Evolutionary conservation across 2,888 invertebrate species (phyloP).

Genomic region (Rosalia funebris): DNA sequence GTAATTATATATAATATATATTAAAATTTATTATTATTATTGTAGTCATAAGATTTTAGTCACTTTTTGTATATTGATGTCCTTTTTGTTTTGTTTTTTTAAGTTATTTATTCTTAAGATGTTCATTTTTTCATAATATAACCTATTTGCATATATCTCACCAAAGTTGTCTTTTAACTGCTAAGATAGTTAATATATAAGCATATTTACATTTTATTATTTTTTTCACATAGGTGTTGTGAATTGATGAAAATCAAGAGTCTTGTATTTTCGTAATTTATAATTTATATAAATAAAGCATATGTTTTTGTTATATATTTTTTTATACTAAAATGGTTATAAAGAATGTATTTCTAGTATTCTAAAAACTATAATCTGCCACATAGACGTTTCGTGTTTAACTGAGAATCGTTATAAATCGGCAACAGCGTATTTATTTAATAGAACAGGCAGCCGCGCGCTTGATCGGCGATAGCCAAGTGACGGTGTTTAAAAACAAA

Average conservation of each 20-base stretch:
- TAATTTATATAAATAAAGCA: conserved; percentile 1
- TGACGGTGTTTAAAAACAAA: too few relatives aligned
- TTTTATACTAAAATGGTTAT: too few relatives aligned
- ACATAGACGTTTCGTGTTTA: too few relatives aligned
- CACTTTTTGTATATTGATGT: conserved; percentile 9
- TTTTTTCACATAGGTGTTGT: neutral
- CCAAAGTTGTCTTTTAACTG: too few relatives aligned
- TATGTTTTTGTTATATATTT: neutral
- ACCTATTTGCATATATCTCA: too few relatives aligned
- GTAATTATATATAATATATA: neutral
- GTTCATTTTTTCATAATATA: neutral
- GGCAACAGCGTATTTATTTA: too few relatives aligned
- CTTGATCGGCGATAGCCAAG: too few relatives aligned
- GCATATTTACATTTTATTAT: neutral
- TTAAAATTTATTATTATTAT: conserved; percentile 1
- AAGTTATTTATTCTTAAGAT: conserved; percentile 7
- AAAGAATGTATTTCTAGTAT: too few relatives aligned
- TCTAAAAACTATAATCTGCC: too few relatives aligned
- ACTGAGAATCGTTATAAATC: too few relatives aligned
- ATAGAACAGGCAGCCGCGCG: too few relatives aligned
- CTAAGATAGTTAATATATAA: too few relatives aligned
- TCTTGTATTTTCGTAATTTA: conserved; percentile 17
- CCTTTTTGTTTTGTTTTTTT: conserved; percentile 8
- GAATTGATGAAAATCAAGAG: neutral
- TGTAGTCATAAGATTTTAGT: conserved; percentile 2